Evolutionary conservation across 2,113 vertebrate species (phyloP).

Genomic region (Myrmecobius fasciatus): DNA sequence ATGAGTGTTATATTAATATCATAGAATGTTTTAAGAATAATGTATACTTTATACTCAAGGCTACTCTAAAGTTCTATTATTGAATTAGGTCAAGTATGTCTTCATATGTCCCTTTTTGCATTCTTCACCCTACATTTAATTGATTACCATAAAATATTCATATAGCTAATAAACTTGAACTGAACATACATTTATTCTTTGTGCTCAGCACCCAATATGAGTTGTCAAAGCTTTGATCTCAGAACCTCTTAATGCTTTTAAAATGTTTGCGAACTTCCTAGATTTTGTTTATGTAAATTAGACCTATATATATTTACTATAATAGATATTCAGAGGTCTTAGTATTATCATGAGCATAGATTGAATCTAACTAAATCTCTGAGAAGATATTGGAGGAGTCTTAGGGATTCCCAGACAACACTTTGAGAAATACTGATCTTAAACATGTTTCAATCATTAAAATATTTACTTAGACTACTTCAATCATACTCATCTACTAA

Average conservation of each 20-base stretch:
- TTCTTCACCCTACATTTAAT: not conserved
- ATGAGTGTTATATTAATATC: not conserved
- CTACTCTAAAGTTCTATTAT: not conserved
- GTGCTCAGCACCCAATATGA: not conserved
- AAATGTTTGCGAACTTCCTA: not conserved
- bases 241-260: not conserved
- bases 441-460: not conserved
- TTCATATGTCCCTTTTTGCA: not conserved
- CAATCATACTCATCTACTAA: not conserved
- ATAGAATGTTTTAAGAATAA: not conserved
- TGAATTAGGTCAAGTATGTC: not conserved
- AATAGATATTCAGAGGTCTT: not conserved
- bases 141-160: not conserved
- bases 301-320: not conserved
- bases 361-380: not conserved
- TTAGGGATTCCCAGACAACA: not conserved
- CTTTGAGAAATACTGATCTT: not conserved
- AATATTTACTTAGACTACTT: not conserved
- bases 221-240: not conserved
- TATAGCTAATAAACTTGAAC: not conserved
- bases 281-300: not conserved
- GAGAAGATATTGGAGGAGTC: not conserved
- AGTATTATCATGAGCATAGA: not conserved
- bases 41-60: not conserved
- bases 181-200: not conserved